Evolutionary conservation across 2,888 invertebrate species (phyloP), one percentile per base, ranked within the genome.

Genomic region (Alitta virens): DNA sequence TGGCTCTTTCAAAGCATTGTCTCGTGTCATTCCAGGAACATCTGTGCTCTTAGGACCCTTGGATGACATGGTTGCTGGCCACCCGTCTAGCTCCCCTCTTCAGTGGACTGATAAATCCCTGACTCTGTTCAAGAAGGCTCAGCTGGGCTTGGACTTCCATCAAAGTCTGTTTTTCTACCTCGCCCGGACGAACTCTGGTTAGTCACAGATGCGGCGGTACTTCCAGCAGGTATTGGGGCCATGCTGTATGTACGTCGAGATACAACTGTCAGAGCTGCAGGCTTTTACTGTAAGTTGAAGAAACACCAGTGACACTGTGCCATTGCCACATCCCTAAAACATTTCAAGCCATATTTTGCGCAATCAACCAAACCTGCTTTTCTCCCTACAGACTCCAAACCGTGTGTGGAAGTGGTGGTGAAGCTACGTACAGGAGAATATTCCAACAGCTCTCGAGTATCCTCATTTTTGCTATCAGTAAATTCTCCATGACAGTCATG

Each of bases 261-360:
- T 23, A 54, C 56, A 7, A 68, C 64, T 24, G 18, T 59, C 1
- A 25, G 7, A 2, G 43, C 67, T 1, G 65, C 65, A 2, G 66
- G 71, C 2, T 69, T 68, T 42, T 69, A 68, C 33, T 65, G 70
- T 12, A 66, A 68, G 49, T 53, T 70, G 16, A 52, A 68, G 38
- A 59, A 66, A 60, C 58, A 60, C 23, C 68, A 70, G 43, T 57
- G 60, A n/a, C 62, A 57, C 2, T 69, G 52, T 12, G 42, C 49
- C 3, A 71, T 69, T 18, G 67, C 67, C 16, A 63, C 67, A 0
- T 59, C 68, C 1, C 54, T 68, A 1, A 70, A 68, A 43, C 71
- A 72, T 56, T 71, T 71, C 55, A 68, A 67, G 52, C 71, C 68
- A 9, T 71, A 65, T 42, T 65, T 71, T 12, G 63, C 71, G 18